Base-by-base conservation (phyloP, 2,797 vertebrate genomes). In the Muraenolepis orangiensis region DNA sequence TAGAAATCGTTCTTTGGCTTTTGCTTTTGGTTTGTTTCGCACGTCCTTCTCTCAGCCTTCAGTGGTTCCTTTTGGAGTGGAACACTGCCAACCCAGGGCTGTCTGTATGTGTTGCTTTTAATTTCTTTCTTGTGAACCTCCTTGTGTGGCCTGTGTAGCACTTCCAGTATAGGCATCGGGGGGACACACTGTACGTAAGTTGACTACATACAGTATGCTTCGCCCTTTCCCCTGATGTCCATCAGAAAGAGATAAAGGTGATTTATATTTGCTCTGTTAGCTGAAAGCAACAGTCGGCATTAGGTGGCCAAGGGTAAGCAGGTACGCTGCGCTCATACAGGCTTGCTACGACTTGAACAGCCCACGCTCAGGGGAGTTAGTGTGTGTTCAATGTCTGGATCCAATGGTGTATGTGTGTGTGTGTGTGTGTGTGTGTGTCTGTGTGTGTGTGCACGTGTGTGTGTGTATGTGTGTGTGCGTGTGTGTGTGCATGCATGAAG, bases 301-400 rank as follows among this genome's bases (percentile, higher is more conserved):
- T 13, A 0, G 31, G 40, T 20, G 74, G 46, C 72, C 68, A 73
- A 61, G 68, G 31, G 31, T 40, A 38, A 36, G 28, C 42, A 32
- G 18, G 46, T 32, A 34, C 28, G 12, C 36, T 51, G 29, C 16
- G 38, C 29, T 61, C n/a, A 32, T 32, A 6, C 74, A 78, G 61
- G 78, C 71, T n/a, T n/a, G n/a, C n/a, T 64, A 38, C n/a, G 29
- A 74, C 71, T 71, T 74, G 72, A 81, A 32, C 5, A 42, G 28
- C 40, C 16, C 11, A n/a, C n/a, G 51, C 51, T 57, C 20, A 57
- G 51, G 51, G 20, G 10, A n/a, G n/a, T n/a, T 8, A 34, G 29
- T 38, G 11, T 64, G 46, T 64, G 40, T 42, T n/a, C n/a, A n/a
- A n/a, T n/a, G n/a, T n/a, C n/a, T n/a, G n/a, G n/a, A n/a, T n/a